Evolutionary conservation across 2,888 invertebrate genomes (phyloP), one percentile per base, ranked within the genome.

Genomic region (Tiliacea citrago): DNA sequence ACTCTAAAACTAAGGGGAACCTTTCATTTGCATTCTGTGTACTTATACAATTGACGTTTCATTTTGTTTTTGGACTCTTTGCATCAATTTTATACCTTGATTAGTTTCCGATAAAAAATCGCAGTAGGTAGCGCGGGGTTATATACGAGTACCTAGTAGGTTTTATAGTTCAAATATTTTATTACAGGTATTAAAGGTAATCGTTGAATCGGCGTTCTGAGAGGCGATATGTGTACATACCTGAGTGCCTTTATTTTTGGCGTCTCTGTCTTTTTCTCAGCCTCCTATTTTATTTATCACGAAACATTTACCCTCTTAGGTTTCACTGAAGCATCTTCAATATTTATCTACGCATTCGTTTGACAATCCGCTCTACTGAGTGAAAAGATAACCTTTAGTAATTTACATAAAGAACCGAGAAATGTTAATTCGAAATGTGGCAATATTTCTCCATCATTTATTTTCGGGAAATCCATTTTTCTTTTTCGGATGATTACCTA

Each of bases 11-110:
- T 83, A 72, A 77, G 75, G 60, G 78, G 71, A 65, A 70, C 66
- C 68, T 77, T 79, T 84, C 70, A 84, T 86, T 84, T 86, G 72
- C 77, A 82, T 85, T 85, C 75, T 79, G 82, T 82, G 47, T 62
- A 57, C 69, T 73, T 60, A 63, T 29, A 29, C 29, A 29, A 5
- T 39, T 77, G 55, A 58, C 51, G 42, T 70, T 73, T 47, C 51
- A 66, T 69, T 75, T 57, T 21, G 47, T 73, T 57, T 55, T n/a
- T 47, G 8, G 5, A 55, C 45, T 9, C 57, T 51, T 73, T 60
- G 13, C 42, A 21, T 35, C 6, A 3, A 24, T 77, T 62, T 63
- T 29, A 2, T 39, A 3, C 24, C 51, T n/a, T n/a, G 10, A 51
- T n/a, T 51, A n/a, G 35, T 66, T 66, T 66, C 7, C n/a, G 10